Evolutionary conservation across 2,113 vertebrate species (phyloP).

Genomic region (Pterocles burchelli): DNA sequence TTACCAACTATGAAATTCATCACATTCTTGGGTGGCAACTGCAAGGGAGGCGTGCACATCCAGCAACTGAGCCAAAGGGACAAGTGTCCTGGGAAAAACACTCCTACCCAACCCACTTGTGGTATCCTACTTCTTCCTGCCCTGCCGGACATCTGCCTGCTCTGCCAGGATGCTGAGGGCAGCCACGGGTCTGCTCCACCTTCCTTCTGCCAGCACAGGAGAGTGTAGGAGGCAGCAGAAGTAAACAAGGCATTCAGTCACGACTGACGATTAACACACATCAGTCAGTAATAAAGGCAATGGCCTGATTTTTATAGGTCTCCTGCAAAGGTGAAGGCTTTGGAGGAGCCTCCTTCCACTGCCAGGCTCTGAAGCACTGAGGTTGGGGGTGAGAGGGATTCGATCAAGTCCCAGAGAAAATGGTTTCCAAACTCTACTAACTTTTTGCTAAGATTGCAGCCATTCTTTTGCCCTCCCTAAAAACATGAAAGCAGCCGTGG

Average conservation of each 20-base stretch:
- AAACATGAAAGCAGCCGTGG: neutral
- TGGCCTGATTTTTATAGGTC: neutral
- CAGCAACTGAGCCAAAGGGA: accelerated
- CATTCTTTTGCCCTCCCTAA: neutral
- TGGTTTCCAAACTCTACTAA: neutral
- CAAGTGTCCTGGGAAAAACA: neutral
- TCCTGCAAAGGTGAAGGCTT: neutral
- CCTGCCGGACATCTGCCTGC: neutral
- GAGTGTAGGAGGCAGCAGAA: neutral
- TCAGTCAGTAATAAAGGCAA: neutral
- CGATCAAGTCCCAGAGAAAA: neutral
- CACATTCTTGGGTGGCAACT: neutral
- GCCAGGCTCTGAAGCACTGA: neutral
- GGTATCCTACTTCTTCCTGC: neutral
- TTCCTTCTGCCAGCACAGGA: neutral
- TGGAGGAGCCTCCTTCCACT: neutral
- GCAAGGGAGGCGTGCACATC: neutral
- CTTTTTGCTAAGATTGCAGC: neutral
- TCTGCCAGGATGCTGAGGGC: neutral
- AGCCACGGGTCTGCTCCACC: neutral
- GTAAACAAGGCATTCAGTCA: neutral
- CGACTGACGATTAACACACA: neutral
- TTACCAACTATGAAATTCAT: neutral
- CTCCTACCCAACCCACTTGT: neutral
- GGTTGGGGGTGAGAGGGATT: neutral